Base-by-base conservation (phyloP, 2,888 invertebrate genomes). In the Mimas tiliae region DNA sequence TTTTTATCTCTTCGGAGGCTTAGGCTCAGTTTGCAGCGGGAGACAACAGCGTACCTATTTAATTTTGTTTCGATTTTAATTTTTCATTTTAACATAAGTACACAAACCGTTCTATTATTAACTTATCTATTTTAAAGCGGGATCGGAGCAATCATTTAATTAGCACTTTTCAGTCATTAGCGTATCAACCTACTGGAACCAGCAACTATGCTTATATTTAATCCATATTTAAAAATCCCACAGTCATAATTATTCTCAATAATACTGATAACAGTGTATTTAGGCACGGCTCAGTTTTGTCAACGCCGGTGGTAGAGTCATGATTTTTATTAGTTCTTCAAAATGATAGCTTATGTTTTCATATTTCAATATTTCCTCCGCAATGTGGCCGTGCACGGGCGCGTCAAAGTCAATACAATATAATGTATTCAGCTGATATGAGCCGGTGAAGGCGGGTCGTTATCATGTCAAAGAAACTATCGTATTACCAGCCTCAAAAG, bases 391-490 rank as follows among this genome's bases (percentile, higher is more conserved):
- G 73, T 70, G 67, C 48, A 70, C 72, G 68, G 72, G 73, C 72
- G 78, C 80, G 79, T 82, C 86, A 81, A 82, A 80, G 79, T 82
- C 86, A 81, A 82, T 85, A 83, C 73, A 84, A 84, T 83, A 86
- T 88, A 85, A 91, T 91, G 81, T 90, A 90, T 90, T 89, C 89
- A 82, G 84, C 83, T 79, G 86, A 85, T 86, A 85, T 86, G 82
- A 85, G 83, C 77, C 67, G 69, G 79, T 74, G 78, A 80, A 81
- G 84, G 82, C 84, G 79, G 81, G 78, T 91, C 90, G 91, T 92
- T 92, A 91, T 88, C 92, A 92, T 91, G 86, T 93, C 92, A 92
- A 92, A 92, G 92, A 90, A 91, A 89, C 91, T 91, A 91, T 92
- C 90, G 85, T 79, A 83, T 91, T 90, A 89, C 90, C 77, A 81